Evolutionary conservation across 2,113 vertebrate species (phyloP).

Genomic region (Arizona elegans): DNA sequence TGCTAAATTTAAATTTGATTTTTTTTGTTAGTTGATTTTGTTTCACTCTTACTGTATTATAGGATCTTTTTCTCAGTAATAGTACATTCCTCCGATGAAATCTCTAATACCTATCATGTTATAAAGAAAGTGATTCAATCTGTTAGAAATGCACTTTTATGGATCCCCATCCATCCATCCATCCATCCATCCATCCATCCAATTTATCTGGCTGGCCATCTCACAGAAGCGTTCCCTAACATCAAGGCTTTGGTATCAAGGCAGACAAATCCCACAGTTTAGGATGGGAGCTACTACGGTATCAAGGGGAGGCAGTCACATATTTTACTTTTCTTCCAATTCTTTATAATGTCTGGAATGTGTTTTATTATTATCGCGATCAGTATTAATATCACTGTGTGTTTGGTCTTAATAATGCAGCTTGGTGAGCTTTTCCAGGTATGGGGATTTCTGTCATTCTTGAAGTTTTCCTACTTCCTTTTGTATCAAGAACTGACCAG

Average conservation of each 20-base stretch:
- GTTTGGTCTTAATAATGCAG: neutral
- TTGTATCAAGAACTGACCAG: neutral
- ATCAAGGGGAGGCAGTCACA: neutral
- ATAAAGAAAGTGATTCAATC: neutral
- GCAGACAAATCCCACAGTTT: neutral
- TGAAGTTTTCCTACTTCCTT: neutral
- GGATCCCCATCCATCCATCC: neutral
- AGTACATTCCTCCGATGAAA: neutral
- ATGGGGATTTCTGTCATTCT: neutral
- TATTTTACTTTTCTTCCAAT: neutral
- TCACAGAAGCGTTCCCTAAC: neutral
- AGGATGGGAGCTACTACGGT: neutral
- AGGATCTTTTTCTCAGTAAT: slow-evolving; percentile 1
- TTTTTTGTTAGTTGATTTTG: slow-evolving; percentile 20
- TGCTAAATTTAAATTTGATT: slow-evolving; percentile 25
- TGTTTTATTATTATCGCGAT: neutral
- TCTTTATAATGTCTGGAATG: neutral
- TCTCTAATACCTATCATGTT: neutral
- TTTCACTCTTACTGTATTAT: slow-evolving; percentile 27
- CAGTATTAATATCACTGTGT: neutral
- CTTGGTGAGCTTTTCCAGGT: neutral
- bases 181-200: neutral
- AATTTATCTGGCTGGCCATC: neutral
- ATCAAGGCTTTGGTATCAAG: neutral
- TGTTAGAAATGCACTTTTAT: neutral